Evolutionary conservation across 2,797 vertebrate genomes (phyloP), one percentile per base, ranked within the genome.

Genomic region (Euphonia xanthogaster): DNA sequence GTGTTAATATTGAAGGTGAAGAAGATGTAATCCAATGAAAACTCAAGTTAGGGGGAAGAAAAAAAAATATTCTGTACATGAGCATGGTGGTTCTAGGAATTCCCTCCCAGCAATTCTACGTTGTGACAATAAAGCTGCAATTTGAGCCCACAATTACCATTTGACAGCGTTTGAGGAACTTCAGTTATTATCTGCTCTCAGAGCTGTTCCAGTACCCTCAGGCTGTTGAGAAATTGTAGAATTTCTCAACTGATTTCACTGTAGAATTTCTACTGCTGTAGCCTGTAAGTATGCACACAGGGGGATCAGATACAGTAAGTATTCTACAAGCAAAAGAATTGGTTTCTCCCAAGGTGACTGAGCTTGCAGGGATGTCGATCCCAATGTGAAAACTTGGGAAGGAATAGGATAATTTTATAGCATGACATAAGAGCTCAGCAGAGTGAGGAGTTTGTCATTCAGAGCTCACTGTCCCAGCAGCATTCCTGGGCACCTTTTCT

Each of bases 81-180:
- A 20, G 16, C n/a, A 42, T 11, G 16, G 28, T 50, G 45, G 14
- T 60, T 85, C n/a, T 74, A 48, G 82, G 60, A 86, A 74, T 55
- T 89, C 45, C 57, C 78, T 72, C 57, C 40, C 35, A 85, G 88
- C 53, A 87, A 55, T 42, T 77, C 45, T 44, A 31, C 18, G 70
- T 51, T 72, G 63, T 45, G 71, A 91, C 66, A 86, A 72, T 80
- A 93, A 95, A 93, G 47, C 35, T 18, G 14, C 84, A 85, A 30
- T 85, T 92, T 92, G 76, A 87, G 58, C 53, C 77, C 77, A 77
- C 80, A 87, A 94, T 96, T 92, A 93, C 71, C 72, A 68, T 86
- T 78, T 83, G 85, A 88, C 86, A 95, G 82, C 60, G 30, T 90
- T 89, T 87, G 90, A 92, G 81, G 57, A 89, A 95, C 84, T 83